Conservation (phyloP, 1,140 invertebrate genomes). For the Archegozetes longisetosus region DNA sequence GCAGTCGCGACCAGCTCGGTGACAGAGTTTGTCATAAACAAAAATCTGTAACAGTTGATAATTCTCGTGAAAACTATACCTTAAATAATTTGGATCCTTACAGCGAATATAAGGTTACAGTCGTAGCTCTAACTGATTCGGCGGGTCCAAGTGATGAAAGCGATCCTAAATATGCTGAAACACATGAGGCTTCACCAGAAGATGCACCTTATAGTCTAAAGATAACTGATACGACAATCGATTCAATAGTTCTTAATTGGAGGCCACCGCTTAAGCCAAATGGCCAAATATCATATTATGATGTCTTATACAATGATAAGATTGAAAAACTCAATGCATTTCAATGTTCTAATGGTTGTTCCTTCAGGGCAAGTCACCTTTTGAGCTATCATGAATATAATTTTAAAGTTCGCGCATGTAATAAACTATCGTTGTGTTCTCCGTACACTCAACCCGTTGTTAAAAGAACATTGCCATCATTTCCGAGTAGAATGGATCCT, state of each 20-base stretch:
- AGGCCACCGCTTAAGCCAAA: background rate
- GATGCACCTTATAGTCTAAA: background rate
- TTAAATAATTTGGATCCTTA: background rate
- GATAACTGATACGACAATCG: background rate
- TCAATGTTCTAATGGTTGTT: background rate
- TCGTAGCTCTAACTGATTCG: background rate
- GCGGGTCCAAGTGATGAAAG: constrained; percentile 12
- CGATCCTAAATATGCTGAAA: constrained; percentile 5
- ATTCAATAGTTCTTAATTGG: background rate
- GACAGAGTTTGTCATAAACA: background rate
- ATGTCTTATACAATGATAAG: background rate
- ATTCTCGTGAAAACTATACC: background rate
- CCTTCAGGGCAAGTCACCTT: background rate
- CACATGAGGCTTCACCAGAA: background rate
- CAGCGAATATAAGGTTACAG: background rate
- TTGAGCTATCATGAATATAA: background rate
- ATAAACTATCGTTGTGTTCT: background rate
- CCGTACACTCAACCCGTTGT: background rate
- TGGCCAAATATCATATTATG: background rate
- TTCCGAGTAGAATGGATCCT: constrained; percentile 2
- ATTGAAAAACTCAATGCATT: background rate
- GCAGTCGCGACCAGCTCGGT: background rate
- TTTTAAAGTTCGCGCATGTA: background rate
- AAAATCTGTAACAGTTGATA: background rate
- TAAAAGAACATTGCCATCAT: background rate